Conservation (phyloP, 2,888 invertebrate genomes). For the Lycia hirtaria region DNA sequence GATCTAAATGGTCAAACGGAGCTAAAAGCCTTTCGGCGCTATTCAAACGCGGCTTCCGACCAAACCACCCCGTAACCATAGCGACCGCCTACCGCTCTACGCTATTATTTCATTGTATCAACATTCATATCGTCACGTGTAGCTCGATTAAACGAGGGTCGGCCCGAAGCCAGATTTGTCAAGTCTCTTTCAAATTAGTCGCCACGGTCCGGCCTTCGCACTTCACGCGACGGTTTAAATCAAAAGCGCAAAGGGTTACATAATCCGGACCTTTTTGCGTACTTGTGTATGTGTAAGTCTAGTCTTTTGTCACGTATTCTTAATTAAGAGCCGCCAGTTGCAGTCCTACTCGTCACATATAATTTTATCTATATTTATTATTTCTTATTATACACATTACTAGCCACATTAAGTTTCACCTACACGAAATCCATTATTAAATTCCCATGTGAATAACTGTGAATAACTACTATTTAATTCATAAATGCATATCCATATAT, state of each 20-base stretch:
- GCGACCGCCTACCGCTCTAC: slow-evolving; percentile 70
- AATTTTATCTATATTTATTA: slow-evolving; percentile 79
- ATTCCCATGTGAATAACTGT: too few relatives aligned
- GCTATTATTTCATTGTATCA: slow-evolving; percentile 81
- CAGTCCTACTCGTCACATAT: slow-evolving; percentile 75
- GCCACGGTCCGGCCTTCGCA: slow-evolving; percentile 71
- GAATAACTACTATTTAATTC: too few relatives aligned
- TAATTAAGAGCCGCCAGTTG: slow-evolving; percentile 82
- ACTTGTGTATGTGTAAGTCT: slow-evolving; percentile 81
- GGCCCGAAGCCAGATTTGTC: slow-evolving; percentile 82
- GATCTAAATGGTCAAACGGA: slow-evolving; percentile 76
- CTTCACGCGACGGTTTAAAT: slow-evolving; percentile 83
- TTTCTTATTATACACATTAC: too few relatives aligned
- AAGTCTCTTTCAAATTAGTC: slow-evolving; percentile 82
- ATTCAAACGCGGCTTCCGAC: slow-evolving; percentile 69
- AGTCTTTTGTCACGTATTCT: slow-evolving; percentile 86
- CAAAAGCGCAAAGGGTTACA: slow-evolving; percentile 84
- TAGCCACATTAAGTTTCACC: too few relatives aligned
- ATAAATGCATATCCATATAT: too few relatives aligned
- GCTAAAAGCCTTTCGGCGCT: slow-evolving; percentile 73
- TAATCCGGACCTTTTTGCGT: slow-evolving; percentile 83
- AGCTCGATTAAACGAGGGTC: slow-evolving; percentile 79
- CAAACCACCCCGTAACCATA: slow-evolving; percentile 73
- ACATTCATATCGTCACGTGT: slow-evolving; percentile 81
- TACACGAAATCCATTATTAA: too few relatives aligned